Base-by-base conservation (phyloP, 2,888 invertebrate species). In the Melitaea athalia region DNA sequence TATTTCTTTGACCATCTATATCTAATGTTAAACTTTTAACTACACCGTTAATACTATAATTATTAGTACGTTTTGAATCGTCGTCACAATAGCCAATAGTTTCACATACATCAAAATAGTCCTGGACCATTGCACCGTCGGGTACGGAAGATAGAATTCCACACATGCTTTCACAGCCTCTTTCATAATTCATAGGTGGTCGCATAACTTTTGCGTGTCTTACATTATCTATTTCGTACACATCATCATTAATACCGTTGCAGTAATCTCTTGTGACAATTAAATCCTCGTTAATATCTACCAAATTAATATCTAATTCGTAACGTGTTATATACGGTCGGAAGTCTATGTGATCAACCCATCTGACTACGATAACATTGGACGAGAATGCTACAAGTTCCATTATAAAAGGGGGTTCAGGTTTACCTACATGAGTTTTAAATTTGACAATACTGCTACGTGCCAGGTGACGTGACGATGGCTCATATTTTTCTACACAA, bases 331-430 rank as follows among this genome's bases (percentile, higher is more conserved):
- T 87, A 68, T 86, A 81, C 15, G 74, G 74, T 33, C 72, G 69
- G 72, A 89, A 92, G 70, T 91, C 82, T 72, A 80, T 79, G 72
- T 92, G 91, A 70, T 91, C 84, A 2, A 88, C 85, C 92, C 92
- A 92, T 45, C 79, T 81, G 15, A 92, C 71, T 8, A 85, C 85
- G 4, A 87, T 82, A 1, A 77, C 68, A 33, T 84, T 79, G 12
- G 84, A 78, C 8, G 81, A 81, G 24, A 77, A 76, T 7, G 92
- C 89, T 1, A 85, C 85, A 43, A 92, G 72, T 72, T 91, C 87
- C 14, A 78, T 74, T 33, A 92, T 85, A 71, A 92, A 92, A 1
- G 92, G 88, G 17, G 91, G 90, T 74, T 87, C 83, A 4, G 91
- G 92, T 75, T 82, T 85, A 12, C 89, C 91, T 3, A 88, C 81